Base-by-base conservation (phyloP, 2,797 vertebrate genomes). In the Alcedo quadribrachys region DNA sequence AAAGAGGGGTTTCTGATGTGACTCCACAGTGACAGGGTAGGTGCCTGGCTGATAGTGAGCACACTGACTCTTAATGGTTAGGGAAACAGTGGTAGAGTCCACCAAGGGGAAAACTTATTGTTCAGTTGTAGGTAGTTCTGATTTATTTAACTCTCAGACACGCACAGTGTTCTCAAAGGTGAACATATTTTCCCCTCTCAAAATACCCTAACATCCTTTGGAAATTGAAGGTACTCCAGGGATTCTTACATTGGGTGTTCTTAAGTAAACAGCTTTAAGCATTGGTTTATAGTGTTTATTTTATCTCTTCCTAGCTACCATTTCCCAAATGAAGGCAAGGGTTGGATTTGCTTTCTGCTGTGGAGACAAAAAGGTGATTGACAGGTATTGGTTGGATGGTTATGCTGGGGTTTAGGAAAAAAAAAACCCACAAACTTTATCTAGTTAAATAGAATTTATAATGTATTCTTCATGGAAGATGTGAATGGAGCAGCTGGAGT, bases 1-100 rank as follows among this genome's bases (percentile, higher is more conserved):
- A 94, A 92, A 89, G 95, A 85, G 70, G 82, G 61, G 48, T 81
- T 95, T 61, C 81, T 93, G 91, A 91, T 87, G 33, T 79, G 94
- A 93, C 93, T 91, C 69, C 78, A 82, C 76, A 76, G 75, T 89
- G 78, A 50, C 37, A 60, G 76, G 78, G 30, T 69, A 74, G 75
- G 66, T 93, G 63, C 76, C 83, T 37, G 25, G 40, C 80, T 88
- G 87, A 62, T 73, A 87, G 86, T 25, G 54, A 92, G 33, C 62
- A 86, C 27, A 7, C 73, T 77, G 68, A 81, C 62, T 93, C 69
- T 68, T 85, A 57, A 54, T 32, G 8, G 67, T 85, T 95, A 76
- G 90, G 57, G 77, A 76, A 85, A 73, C 89, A 89, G 45, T 61
- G 37, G 67, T 78, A 43, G 80, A 85, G 43, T 55, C 51, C 81